Evolutionary conservation across 2,113 vertebrate species (phyloP), one percentile per base, ranked within the genome.

Genomic region (western clawed frog (Xenopus tropicalis)): DNA sequence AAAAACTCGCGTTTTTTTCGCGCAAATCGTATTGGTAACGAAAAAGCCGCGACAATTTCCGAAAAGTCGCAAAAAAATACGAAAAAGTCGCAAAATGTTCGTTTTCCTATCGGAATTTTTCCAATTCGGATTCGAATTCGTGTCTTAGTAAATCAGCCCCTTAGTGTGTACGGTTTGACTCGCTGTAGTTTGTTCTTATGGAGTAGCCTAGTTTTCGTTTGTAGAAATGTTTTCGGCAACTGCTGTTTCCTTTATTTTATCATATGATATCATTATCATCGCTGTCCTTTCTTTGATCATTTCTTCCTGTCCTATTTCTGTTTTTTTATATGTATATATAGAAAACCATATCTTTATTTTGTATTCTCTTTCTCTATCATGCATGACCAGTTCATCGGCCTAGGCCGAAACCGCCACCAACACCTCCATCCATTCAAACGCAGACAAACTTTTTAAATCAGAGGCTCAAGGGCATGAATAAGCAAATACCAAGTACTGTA

Each of bases 381-480:
- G 85, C 86, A 79, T 83, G 70, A 88, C 84, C 88, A 90, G 90
- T 86, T 84, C 84, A 87, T 85, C 85, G 82, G 61, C 81, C 86
- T 81, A 86, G 82, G 79, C 88, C 87, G 69, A 87, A 71, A 78
- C 80, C 87, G 48, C 83, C 85, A 82, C 83, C 86, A 82, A 86
- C 86, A 86, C 86, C 88, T 86, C 79, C 84, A 84, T 83, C 87
- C 88, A 85, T 84, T 85, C 89, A 88, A 87, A 84, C 44, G 72
- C 91, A 90, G 87, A 81, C 83, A 87, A 89, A 90, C 84, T 84
- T 87, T 81, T 85, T 89, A 78, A 86, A 84, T 91, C 89, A 89
- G 82, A 88, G 90, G 85, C 85, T 91, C 85, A 90, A 85, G 89
- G 86, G 86, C 90, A 89, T 89, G 86, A 86, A 84, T 90, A 93